phyloP scores from a whole-genome alignment of 2,113 vertebrate species.

The Anolis sagrei region DNA sequence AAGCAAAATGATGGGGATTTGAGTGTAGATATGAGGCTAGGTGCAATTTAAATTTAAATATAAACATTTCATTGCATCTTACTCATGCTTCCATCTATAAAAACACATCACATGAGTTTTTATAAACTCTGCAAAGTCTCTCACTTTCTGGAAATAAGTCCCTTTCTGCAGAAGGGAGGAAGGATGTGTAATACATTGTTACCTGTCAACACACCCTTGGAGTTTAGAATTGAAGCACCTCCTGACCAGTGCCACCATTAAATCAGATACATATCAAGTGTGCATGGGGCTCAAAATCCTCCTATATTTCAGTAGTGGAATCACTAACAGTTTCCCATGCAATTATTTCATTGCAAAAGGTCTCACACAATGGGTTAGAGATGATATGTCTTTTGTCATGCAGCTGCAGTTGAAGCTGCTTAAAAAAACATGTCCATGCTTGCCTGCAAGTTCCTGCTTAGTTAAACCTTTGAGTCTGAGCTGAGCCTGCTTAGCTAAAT shows the following conservation, averaged over 20 bases:
- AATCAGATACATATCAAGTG: not conserved
- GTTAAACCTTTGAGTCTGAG: not conserved
- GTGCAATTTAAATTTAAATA: no score
- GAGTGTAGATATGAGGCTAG: no score
- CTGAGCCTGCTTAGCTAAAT: no score
- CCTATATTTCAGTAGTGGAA: not conserved
- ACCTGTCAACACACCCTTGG: not conserved
- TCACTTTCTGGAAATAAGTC: no score
- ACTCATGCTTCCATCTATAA: no score
- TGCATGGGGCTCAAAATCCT: not conserved
- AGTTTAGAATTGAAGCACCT: not conserved
- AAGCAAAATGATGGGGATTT: no score
- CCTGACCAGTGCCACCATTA: slow-evolving; percentile 3
- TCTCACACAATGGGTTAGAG: not conserved
- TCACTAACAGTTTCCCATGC: no score
- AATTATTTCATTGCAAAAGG: not conserved
- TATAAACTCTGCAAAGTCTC: no score
- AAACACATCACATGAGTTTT: not conserved
- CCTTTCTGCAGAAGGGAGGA: not conserved
- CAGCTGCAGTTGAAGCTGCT: not conserved
- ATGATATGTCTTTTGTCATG: no score
- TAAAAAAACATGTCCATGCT: not conserved
- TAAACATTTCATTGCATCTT: no score
- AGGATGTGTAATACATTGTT: slow-evolving; percentile 22
- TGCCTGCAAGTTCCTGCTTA: not conserved